These are phyloP conservation scores for Pelobates fuscus DNA, from an alignment of 2,113 vertebrate species.

Conservation along the genomic window DNA sequence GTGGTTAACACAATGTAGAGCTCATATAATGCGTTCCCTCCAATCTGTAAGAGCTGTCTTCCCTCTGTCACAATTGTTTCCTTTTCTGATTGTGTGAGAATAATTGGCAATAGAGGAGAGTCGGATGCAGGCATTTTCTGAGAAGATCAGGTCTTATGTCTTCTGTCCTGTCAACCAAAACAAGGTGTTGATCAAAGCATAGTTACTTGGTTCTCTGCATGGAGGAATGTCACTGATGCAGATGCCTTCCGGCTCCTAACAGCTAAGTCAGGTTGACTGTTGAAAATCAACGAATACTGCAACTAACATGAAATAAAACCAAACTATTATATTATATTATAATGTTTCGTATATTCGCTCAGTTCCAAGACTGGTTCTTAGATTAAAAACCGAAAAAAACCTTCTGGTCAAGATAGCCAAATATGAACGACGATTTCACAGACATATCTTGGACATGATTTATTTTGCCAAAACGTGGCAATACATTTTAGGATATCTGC, in stretches of 20 bases:
- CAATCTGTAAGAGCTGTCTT: constrained; percentile 10
- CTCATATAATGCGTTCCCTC: background rate
- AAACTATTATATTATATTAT: no score
- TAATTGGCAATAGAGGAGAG: constrained; percentile 25
- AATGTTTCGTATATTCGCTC: no score
- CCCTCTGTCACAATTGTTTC: background rate
- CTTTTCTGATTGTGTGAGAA: constrained; percentile 9
- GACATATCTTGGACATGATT: no score
- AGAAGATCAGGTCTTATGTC: constrained; percentile 20
- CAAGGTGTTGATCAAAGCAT: constrained; percentile 35
- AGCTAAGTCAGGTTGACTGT: no score
- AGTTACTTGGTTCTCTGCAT: constrained; percentile 25
- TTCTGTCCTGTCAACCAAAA: constrained; percentile 18
- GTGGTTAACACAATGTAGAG: background rate
- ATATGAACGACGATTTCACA: no score
- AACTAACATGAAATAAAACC: no score
- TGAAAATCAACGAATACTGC: no score
- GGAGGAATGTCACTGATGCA: constrained; percentile 4
- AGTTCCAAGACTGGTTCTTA: no score
- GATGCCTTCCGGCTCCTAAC: constrained; percentile 4
- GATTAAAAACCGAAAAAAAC: no score
- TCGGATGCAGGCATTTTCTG: constrained; percentile 19
- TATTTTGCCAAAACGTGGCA: no score
- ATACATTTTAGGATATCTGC: no score
- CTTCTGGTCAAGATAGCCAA: no score